These are phyloP conservation scores for Vanessa cardui DNA, from an alignment of 2,888 invertebrate species.

Conservation along the genomic window DNA sequence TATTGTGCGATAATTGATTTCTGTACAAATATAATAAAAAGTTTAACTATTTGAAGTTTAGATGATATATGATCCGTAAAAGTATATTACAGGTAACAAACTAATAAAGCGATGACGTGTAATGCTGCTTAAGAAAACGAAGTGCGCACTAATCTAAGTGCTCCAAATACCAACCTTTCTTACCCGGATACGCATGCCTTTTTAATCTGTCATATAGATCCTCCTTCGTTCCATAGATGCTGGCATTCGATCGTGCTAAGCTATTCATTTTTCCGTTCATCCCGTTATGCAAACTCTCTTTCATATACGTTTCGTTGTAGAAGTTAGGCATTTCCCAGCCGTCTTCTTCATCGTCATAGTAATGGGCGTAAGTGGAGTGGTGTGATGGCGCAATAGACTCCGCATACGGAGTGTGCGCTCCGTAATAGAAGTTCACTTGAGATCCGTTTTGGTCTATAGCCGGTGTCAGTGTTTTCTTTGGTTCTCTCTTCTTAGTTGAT, in stretches of 20 bases:
- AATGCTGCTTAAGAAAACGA: constrained; percentile 53
- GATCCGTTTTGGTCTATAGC: constrained; percentile 96
- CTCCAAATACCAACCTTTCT: constrained; percentile 90
- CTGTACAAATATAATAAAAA: neutral
- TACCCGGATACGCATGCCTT: constrained; percentile 95
- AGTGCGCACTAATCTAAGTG: constrained; percentile 73
- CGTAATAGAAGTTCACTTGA: constrained; percentile 98
- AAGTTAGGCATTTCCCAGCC: constrained; percentile 99
- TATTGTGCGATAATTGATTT: neutral
- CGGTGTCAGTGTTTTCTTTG: constrained; percentile 94
- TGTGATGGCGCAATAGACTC: constrained; percentile 97
- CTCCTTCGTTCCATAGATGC: constrained; percentile 97
- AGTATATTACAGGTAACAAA: constrained; percentile 18
- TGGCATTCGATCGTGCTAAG: constrained; percentile 95
- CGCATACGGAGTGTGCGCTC: constrained; percentile 96
- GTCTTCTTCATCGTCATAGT: constrained; percentile 97
- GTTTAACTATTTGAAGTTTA: neutral
- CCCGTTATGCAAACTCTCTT: constrained; percentile 94
- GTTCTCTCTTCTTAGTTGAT: constrained; percentile 93
- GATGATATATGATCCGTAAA: neutral
- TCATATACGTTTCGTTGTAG: constrained; percentile 98
- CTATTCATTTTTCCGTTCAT: constrained; percentile 95
- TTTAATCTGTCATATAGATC: constrained; percentile 97
- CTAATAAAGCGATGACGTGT: constrained; percentile 42
- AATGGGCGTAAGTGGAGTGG: constrained; percentile 97